Conservation (phyloP, 1,140 invertebrate species). For the Aphelenchoides fujianensis region DNA sequence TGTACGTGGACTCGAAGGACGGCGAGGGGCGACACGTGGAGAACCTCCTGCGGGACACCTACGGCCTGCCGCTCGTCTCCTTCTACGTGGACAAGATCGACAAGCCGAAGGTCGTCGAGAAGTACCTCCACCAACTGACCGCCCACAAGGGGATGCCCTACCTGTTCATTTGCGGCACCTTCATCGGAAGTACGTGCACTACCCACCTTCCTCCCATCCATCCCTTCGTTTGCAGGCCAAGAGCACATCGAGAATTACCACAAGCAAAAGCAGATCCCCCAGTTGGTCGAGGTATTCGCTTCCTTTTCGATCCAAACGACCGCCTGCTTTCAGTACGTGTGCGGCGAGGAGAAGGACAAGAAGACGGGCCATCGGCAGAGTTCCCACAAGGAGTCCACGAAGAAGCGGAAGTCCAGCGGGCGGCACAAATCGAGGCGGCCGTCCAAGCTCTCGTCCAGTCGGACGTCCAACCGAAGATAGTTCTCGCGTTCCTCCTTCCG, state of each 20-base stretch:
- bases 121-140: conserved; percentile 55
- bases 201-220: background rate
- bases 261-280: conserved; percentile 51
- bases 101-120: conserved; percentile 46
- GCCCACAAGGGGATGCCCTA: conserved; percentile 60
- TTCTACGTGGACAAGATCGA: conserved; percentile 62
- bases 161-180: conserved; percentile 62
- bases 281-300: conserved; percentile 38
- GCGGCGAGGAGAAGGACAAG: conserved; percentile 54
- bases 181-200: conserved; percentile 55
- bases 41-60: conserved; percentile 53
- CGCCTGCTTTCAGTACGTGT: conserved; percentile 56
- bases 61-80: conserved; percentile 59
- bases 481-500: background rate
- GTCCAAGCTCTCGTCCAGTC: background rate
- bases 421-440: conserved; percentile 18
- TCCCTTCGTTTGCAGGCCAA: conserved; percentile 37
- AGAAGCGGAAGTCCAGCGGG: conserved; percentile 20
- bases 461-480: background rate
- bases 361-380: conserved; percentile 13
- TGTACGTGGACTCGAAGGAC: conserved; percentile 56
- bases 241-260: conserved; percentile 61
- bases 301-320: conserved; percentile 34
- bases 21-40: conserved; percentile 44
- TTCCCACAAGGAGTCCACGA: conserved; percentile 18